phyloP scores from a whole-genome alignment of 1,140 invertebrate genomes.

The Saxidomus purpurata region DNA sequence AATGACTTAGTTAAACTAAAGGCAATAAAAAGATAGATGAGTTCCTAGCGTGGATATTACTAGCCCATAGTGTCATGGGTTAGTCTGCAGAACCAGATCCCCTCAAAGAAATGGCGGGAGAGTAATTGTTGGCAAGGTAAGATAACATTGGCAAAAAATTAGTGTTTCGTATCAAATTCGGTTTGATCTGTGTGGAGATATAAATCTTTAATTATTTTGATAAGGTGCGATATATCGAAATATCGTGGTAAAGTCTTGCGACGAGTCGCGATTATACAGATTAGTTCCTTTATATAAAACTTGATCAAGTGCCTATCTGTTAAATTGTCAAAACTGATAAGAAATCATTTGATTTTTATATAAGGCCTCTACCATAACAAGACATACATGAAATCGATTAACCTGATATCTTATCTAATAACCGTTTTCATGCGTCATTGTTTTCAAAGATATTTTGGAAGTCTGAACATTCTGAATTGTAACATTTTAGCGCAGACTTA shows the following conservation, averaged over 20 bases:
- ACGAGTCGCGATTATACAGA: constrained; percentile 38
- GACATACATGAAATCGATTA: neutral
- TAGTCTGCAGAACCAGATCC: too few species aligned
- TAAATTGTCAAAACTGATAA: constrained; percentile 32
- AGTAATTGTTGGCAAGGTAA: too few species aligned
- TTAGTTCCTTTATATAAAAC: constrained; percentile 24
- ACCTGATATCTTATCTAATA: neutral
- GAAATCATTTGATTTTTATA: neutral
- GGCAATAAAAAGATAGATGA: too few species aligned
- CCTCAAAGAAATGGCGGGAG: neutral
- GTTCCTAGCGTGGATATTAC: too few species aligned
- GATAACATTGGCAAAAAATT: neutral
- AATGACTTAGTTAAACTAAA: too few species aligned
- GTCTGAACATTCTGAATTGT: neutral
- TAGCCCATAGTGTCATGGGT: too few species aligned
- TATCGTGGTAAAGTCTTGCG: constrained; percentile 7
- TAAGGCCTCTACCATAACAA: neutral
- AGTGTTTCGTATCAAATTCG: neutral
- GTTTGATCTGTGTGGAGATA: neutral
- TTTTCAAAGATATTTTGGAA: neutral
- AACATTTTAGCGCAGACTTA: constrained; percentile 1
- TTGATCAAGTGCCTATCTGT: constrained; percentile 48
- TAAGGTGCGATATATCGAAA: constrained; percentile 59
- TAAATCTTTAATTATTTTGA: constrained; percentile 39
- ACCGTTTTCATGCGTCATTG: constrained; percentile 42